phyloP scores from a whole-genome alignment of 2,797 vertebrate genomes.

The Sebastes diaconus region DNA sequence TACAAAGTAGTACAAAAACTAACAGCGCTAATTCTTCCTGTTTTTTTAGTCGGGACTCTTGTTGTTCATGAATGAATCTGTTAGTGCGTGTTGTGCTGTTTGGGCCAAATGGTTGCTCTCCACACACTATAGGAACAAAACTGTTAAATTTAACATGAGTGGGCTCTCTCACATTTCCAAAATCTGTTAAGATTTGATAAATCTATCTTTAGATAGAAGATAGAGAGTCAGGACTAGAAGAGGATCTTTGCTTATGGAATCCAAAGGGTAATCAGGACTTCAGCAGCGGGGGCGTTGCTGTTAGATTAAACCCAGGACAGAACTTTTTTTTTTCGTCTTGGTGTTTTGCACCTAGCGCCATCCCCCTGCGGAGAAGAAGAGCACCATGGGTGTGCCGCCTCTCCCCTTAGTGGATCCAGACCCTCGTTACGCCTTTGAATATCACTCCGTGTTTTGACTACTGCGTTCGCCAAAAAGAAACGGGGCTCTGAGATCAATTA shows the following conservation, averaged over 20 bases:
- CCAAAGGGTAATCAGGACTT: neutral
- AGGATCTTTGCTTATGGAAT: slow-evolving; percentile 5
- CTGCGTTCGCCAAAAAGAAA: slow-evolving; percentile 18
- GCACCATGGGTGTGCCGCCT: slow-evolving; percentile 20
- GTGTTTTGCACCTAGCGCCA: slow-evolving; percentile 27
- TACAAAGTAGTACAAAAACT: no score
- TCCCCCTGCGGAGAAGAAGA: slow-evolving; percentile 1
- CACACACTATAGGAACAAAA: no score
- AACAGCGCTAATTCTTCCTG: no score
- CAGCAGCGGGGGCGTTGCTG: neutral
- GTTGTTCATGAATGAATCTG: no score
- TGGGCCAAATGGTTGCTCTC: no score
- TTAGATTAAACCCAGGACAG: neutral
- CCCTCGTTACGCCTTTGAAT: slow-evolving; percentile 49
- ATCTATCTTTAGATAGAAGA: neutral
- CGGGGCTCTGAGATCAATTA: slow-evolving; percentile 71
- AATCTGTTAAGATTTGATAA: no score
- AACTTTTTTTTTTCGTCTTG: slow-evolving; percentile 3
- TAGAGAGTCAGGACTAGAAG: neutral
- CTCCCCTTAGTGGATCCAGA: slow-evolving; percentile 45
- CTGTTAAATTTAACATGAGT: no score
- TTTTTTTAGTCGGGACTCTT: no score
- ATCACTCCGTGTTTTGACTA: slow-evolving; percentile 60
- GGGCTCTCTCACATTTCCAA: no score
- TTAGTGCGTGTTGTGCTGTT: no score